Evolutionary conservation across 2,113 vertebrate species (phyloP), one percentile per base, ranked within the genome.

Genomic region (Tamias sibiricus): DNA sequence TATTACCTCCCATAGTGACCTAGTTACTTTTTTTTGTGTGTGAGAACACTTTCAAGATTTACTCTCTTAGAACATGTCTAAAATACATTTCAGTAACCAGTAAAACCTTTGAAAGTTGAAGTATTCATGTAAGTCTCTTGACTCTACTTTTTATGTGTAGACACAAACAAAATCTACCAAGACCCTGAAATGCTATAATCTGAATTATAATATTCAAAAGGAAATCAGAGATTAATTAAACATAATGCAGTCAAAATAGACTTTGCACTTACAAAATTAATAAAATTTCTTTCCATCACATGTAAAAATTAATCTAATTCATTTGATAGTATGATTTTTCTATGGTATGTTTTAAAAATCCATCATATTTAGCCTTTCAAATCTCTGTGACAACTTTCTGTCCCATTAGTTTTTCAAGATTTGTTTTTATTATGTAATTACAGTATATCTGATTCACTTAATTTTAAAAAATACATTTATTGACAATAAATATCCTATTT

Each of bases 211-310:
- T 44, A 68, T 8, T 35, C 30, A 87, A 57, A 24, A 91, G 54
- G 44, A 96, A 91, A 57, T 77, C 16, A 79, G 64, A 97, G 35
- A 74, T n/a, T 62, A 74, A 26, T 64, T n/a, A 79, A 42, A 64
- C 40, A 91, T 87, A 92, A n/a, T 83, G 68, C 6, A 74, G 19
- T 64, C 19, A 4, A 84, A 54, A 76, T 52, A 93, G 30, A 26
- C 52, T 80, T 91, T n/a, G 0, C 24, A 76, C 7, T 52, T 71
- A 80, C 24, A 87, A 94, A 86, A 79, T 82, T 40, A 75, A 68
- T 68, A 88, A 52, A 90, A 19, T 49, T 57, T 3, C 19, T 93
- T 91, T 54, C 28, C 16, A 42, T 77, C 37, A 90, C 81, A 8
- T 32, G 3, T 77, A 64, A 93, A 95, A 84, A 16, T 16, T 30